A percentile compares a stretch with the other conserved stretches of the same genome.
phyloP scores from a whole-genome alignment of 2,888 invertebrate species.

The Acanthosepion esculentum region DNA sequence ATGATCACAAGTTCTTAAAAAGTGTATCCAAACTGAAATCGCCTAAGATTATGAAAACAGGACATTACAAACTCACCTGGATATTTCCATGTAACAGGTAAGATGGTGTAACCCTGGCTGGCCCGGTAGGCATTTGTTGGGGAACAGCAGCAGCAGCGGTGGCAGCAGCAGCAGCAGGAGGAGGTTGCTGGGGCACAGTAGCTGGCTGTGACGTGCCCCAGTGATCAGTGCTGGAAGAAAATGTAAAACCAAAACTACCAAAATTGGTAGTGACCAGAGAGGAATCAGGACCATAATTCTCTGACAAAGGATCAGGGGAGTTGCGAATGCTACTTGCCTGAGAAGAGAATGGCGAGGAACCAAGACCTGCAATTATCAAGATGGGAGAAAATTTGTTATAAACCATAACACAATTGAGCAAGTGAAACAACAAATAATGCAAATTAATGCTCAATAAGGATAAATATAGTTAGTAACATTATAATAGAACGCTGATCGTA shows the following conservation, averaged over 20 bases:
- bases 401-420: too few relatives aligned
- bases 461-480: too few relatives aligned
- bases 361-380: constrained; percentile 59
- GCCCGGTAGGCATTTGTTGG: constrained; percentile 41
- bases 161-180: constrained; percentile 48
- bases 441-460: too few relatives aligned
- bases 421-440: too few relatives aligned
- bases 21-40: not conserved
- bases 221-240: constrained; percentile 38
- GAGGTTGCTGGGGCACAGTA: constrained; percentile 56
- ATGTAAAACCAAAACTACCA: constrained; percentile 44
- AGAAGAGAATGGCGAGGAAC: constrained; percentile 70
- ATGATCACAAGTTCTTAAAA: not conserved
- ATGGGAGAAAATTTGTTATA: not conserved
- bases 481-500: too few relatives aligned
- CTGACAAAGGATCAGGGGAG: constrained; percentile 67
- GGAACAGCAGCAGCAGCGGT: constrained; percentile 52
- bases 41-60: not conserved
- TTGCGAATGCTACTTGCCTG: constrained; percentile 68
- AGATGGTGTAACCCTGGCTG: constrained; percentile 48
- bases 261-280: constrained; percentile 36
- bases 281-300: constrained; percentile 51
- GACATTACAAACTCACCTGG: constrained; percentile 53
- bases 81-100: constrained; percentile 57
- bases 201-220: constrained; percentile 40